Conservation (phyloP, 2,888 invertebrate genomes). For the Ligdia adustata region DNA sequence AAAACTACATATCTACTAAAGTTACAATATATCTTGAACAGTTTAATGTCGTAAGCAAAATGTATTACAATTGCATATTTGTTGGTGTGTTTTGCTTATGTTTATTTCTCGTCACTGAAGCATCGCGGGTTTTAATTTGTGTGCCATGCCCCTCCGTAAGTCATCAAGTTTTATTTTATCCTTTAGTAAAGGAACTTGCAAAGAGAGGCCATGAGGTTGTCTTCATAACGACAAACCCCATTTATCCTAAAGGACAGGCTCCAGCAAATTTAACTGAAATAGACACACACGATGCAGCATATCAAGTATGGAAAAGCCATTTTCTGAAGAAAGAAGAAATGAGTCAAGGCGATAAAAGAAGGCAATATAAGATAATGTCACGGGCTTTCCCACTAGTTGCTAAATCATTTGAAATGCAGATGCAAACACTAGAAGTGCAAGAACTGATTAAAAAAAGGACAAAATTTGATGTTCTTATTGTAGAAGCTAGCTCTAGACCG, state of each 20-base stretch:
- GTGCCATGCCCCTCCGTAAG: conserved; percentile 10
- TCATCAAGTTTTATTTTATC: conserved; percentile 5
- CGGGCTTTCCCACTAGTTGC: conserved; percentile 1
- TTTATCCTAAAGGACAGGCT: conserved; percentile 34
- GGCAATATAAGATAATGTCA: neutral
- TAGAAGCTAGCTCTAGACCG: conserved; percentile 39
- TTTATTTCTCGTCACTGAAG: no score
- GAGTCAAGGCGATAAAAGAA: neutral
- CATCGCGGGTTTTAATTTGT: conserved; percentile 5
- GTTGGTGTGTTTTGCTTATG: no score
- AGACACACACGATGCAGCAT: conserved; percentile 13
- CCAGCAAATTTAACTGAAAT: conserved; percentile 41
- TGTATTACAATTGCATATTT: no score
- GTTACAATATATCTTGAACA: no score
- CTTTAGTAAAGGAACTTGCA: neutral
- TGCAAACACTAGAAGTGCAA: conserved; percentile 38
- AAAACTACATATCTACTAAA: no score
- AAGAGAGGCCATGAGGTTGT: conserved; percentile 59
- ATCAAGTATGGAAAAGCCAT: neutral
- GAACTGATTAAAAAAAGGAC: conserved; percentile 36
- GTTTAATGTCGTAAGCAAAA: no score
- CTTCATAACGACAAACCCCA: conserved; percentile 57
- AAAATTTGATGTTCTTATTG: conserved; percentile 46
- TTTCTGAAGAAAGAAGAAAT: neutral
- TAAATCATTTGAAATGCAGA: conserved; percentile 37